These are phyloP conservation scores for Ceratina australensis DNA, from an alignment of 1,140 invertebrate genomes.

Conservation along the genomic window DNA sequence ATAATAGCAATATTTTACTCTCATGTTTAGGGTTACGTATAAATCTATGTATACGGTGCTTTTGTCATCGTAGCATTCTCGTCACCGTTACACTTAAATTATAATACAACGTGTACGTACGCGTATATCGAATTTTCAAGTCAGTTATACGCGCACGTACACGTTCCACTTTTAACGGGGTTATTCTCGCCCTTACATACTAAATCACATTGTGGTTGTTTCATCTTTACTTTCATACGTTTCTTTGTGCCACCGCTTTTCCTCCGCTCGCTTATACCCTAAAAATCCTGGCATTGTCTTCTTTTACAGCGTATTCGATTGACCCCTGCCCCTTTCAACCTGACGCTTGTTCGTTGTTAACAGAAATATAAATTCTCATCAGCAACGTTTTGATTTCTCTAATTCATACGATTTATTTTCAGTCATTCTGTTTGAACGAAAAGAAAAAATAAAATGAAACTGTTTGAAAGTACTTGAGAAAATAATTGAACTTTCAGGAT, in stretches of 20 bases:
- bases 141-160: conserved; percentile 12
- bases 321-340: too few relatives aligned
- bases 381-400: too few relatives aligned
- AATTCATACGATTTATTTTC: too few relatives aligned
- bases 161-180: conserved; percentile 67
- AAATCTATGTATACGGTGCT: conserved; percentile 50
- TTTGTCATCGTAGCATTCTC: conserved; percentile 34
- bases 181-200: conserved; percentile 72
- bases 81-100: conserved; percentile 31
- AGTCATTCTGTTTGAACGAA: background rate
- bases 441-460: background rate
- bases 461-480: too few relatives aligned
- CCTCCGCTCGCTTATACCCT: conserved; percentile 31
- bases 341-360: too few relatives aligned
- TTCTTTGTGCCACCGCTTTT: conserved; percentile 64
- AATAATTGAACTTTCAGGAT: too few relatives aligned
- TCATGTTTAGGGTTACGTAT: conserved; percentile 60
- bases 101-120: conserved; percentile 6
- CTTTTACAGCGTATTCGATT: background rate
- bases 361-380: too few relatives aligned
- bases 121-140: conserved; percentile 22
- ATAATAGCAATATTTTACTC: conserved; percentile 63
- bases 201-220: conserved; percentile 77
- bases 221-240: conserved; percentile 72
- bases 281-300: background rate